phyloP scores from a whole-genome alignment of 2,888 invertebrate genomes.

The Volucella inanis region DNA sequence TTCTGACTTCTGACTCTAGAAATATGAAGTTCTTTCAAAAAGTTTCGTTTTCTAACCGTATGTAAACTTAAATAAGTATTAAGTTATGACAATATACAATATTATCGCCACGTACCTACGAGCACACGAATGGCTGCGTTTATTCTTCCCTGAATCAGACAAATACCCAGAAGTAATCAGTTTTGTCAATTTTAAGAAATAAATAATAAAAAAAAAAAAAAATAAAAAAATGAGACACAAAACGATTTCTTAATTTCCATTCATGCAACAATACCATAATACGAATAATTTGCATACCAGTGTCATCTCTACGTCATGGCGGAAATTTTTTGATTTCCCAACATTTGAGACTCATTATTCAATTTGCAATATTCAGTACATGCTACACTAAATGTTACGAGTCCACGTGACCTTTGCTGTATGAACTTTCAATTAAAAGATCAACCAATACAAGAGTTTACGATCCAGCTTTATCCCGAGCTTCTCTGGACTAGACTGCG shows the following conservation, averaged over 20 bases:
- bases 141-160: conserved; percentile 50
- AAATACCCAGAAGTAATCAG: conserved; percentile 44
- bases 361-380: conserved; percentile 61
- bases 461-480: conserved; percentile 52
- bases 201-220: not conserved
- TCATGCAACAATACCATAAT: conserved; percentile 61
- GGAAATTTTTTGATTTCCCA: conserved; percentile 70
- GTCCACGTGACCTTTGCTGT: conserved; percentile 71
- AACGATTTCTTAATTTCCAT: conserved; percentile 58
- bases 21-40: too few relatives aligned
- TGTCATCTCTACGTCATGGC: conserved; percentile 68
- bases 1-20: too few relatives aligned
- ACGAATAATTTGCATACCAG: conserved; percentile 60
- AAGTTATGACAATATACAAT: too few relatives aligned
- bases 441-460: conserved; percentile 58
- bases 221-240: not conserved
- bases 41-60: too few relatives aligned
- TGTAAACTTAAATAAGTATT: too few relatives aligned
- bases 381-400: conserved; percentile 46
- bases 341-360: conserved; percentile 60
- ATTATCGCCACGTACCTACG: too few relatives aligned
- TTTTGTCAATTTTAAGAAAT: conserved; percentile 40
- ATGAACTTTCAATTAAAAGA: conserved; percentile 63
- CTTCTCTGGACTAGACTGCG: conserved; percentile 13
- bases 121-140: too few relatives aligned